A percentile compares a stretch with the other conserved stretches of the same genome.
Evolutionary conservation across 2,888 invertebrate species (phyloP).

Genomic region (Orthosia gracilis): DNA sequence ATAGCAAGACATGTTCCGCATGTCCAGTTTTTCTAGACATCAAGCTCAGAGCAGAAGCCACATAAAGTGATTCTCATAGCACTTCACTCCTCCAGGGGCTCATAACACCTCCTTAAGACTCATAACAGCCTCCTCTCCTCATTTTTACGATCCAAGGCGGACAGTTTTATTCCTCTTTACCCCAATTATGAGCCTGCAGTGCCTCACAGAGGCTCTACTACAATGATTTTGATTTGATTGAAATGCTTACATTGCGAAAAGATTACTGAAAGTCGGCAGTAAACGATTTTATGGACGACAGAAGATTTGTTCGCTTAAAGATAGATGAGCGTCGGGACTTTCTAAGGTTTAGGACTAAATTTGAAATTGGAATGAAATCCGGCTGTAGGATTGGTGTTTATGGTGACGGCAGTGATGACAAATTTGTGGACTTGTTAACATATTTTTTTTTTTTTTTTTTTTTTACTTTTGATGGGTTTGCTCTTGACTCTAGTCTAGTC

Average conservation of each 20-base stretch:
- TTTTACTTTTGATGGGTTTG: too few species aligned
- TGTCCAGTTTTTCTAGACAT: conserved; percentile 36
- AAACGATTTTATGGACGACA: conserved; percentile 65
- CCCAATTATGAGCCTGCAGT: conserved; percentile 71
- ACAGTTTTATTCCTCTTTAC: conserved; percentile 70
- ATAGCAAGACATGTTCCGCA: background rate
- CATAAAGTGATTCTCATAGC: conserved; percentile 63
- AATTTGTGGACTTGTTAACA: conserved; percentile 29
- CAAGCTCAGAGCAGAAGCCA: conserved; percentile 34
- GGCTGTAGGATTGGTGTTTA: conserved; percentile 51
- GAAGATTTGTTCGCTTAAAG: conserved; percentile 65
- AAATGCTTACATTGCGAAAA: conserved; percentile 71
- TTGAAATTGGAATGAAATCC: conserved; percentile 59
- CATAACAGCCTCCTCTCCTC: conserved; percentile 65
- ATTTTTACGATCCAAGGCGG: conserved; percentile 69
- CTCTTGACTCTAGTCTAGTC: too few species aligned
- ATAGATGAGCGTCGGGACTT: conserved; percentile 42
- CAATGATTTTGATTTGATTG: conserved; percentile 74
- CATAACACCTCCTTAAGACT: conserved; percentile 64
- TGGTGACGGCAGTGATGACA: conserved; percentile 15
- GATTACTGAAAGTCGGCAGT: conserved; percentile 63
- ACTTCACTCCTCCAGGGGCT: conserved; percentile 44
- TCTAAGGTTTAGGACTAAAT: conserved; percentile 51
- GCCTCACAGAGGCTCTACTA: conserved; percentile 68
- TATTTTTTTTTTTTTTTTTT: too few species aligned